phyloP scores from a whole-genome alignment of 2,113 vertebrate species.

The Ciconia maguari region DNA sequence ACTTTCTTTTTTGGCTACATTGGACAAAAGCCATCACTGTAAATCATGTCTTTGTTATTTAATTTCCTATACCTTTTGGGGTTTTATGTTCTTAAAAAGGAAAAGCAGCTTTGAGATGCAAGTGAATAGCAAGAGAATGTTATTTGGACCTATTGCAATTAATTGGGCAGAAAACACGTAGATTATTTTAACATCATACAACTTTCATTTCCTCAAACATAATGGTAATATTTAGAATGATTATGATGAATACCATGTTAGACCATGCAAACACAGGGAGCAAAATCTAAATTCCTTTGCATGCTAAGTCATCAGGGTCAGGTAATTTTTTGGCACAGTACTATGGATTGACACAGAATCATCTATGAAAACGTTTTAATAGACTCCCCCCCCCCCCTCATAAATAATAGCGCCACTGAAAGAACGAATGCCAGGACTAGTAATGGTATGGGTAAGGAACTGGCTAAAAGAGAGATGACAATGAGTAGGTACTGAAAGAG shows the following conservation, averaged over 20 bases:
- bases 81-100: background rate
- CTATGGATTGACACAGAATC: background rate
- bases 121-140: background rate
- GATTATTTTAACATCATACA: background rate
- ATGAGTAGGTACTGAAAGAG: background rate
- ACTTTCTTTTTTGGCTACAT: background rate
- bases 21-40: background rate
- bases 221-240: background rate
- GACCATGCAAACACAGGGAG: background rate
- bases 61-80: background rate
- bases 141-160: background rate
- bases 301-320: background rate
- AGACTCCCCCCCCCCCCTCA: too few relatives aligned
- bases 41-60: background rate
- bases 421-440: background rate
- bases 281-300: background rate
- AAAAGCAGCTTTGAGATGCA: background rate
- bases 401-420: background rate
- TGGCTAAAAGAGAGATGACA: background rate
- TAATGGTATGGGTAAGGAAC: background rate
- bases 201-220: background rate
- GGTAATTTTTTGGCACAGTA: background rate
- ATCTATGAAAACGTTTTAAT: background rate
- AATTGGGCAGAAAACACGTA: background rate
- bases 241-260: background rate